A percentile compares a stretch with the other conserved stretches of the same genome.
Evolutionary conservation across 2,888 invertebrate genomes (phyloP).

Genomic region (Nezara viridula): DNA sequence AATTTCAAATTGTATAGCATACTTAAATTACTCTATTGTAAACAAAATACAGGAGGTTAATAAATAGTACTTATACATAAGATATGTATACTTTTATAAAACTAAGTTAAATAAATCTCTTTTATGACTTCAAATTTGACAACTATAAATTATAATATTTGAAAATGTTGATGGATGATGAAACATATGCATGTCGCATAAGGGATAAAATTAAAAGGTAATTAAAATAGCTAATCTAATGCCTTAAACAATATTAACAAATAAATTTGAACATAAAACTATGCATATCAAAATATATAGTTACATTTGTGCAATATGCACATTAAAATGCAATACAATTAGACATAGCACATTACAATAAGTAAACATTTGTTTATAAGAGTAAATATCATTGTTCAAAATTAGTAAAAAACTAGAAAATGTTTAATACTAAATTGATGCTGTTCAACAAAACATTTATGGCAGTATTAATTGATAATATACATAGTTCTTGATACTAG

Average conservation of each 20-base stretch:
- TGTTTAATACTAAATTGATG: not conserved
- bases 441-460: constrained; percentile 16
- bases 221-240: not conserved
- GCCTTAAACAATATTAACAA: not conserved
- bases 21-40: not conserved
- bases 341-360: constrained; percentile 14
- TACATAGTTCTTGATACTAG: constrained; percentile 39
- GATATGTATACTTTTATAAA: not conserved
- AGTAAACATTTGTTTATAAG: not conserved
- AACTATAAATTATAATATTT: not conserved
- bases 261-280: not conserved
- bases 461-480: constrained; percentile 37
- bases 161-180: not conserved
- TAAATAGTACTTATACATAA: not conserved
- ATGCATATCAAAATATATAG: constrained; percentile 38
- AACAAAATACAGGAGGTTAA: not conserved
- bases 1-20: not conserved
- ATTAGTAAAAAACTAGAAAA: constrained; percentile 31
- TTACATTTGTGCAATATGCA: constrained; percentile 38
- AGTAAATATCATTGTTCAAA: constrained; percentile 2
- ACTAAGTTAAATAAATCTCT: not conserved
- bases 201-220: not conserved
- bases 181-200: constrained; percentile 28
- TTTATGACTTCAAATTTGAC: not conserved
- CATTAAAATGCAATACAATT: constrained; percentile 33